Evolutionary conservation across 2,888 invertebrate species (phyloP).

Genomic region (Lycophotia porphyrea): DNA sequence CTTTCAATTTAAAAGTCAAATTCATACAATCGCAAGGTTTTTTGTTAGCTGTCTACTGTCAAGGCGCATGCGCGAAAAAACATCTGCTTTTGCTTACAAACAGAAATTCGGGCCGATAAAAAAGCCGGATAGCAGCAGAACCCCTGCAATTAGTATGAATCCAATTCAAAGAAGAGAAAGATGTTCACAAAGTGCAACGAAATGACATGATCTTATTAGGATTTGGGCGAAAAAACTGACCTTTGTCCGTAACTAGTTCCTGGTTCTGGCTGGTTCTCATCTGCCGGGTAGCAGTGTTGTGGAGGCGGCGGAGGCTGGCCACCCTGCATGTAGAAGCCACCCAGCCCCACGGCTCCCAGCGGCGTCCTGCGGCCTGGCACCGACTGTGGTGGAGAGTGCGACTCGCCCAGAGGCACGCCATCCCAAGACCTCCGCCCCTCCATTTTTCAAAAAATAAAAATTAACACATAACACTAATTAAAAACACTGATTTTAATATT

Average conservation of each 20-base stretch:
- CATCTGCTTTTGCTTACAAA: constrained; percentile 66
- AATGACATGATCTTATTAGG: constrained; percentile 2
- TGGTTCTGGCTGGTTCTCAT: constrained; percentile 95
- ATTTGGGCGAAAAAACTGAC: constrained; percentile 70
- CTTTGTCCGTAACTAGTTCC: constrained; percentile 89
- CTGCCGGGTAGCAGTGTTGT: constrained; percentile 91
- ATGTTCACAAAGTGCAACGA: neutral
- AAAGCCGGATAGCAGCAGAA: constrained; percentile 46
- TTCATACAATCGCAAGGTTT: constrained; percentile 9
- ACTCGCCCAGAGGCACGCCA: constrained; percentile 86
- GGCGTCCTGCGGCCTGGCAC: constrained; percentile 94
- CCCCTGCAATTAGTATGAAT: constrained; percentile 23
- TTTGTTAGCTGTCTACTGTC: constrained; percentile 15
- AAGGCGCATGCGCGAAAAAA: constrained; percentile 71
- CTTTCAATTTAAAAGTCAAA: neutral
- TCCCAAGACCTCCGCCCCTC: constrained; percentile 89
- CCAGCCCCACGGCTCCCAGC: constrained; percentile 95
- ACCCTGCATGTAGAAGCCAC: constrained; percentile 96
- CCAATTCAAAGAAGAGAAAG: constrained; percentile 3
- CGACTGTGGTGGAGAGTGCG: constrained; percentile 90
- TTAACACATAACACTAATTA: constrained; percentile 79
- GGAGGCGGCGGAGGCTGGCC: constrained; percentile 89
- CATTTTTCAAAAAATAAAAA: constrained; percentile 78
- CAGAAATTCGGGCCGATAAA: constrained; percentile 58
- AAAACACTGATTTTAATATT: constrained; percentile 67